Evolutionary conservation across 64 coral and sea anemone genomes (phyloP).

Genomic region (Montipora cactus): DNA sequence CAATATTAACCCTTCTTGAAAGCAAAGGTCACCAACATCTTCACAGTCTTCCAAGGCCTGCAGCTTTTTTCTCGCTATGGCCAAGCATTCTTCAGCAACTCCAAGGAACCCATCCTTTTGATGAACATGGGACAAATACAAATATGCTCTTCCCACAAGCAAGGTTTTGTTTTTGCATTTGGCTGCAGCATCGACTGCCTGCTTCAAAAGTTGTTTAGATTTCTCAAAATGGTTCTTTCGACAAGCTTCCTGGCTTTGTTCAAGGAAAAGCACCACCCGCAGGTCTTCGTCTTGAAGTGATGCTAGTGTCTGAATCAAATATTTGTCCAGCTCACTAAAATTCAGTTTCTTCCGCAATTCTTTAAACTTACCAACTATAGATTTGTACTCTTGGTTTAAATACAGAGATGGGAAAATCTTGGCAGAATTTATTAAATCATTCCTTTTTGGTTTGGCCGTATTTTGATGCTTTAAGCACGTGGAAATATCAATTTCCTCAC

Average conservation of each 20-base stretch:
- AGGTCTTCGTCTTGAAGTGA: slow-evolving; percentile 68
- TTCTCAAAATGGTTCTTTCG: slow-evolving; percentile 69
- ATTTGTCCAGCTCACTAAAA: slow-evolving; percentile 74
- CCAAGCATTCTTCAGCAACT: slow-evolving; percentile 90
- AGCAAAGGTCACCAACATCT: slow-evolving; percentile 88
- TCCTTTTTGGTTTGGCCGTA: not conserved
- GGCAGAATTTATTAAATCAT: slow-evolving; percentile 10
- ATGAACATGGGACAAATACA: slow-evolving; percentile 90
- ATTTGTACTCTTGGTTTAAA: slow-evolving; percentile 68
- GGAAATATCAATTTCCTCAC: slow-evolving; percentile 62
- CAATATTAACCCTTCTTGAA: slow-evolving; percentile 82
- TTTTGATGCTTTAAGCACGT: not conserved
- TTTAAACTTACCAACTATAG: slow-evolving; percentile 55
- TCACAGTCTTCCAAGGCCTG: slow-evolving; percentile 80
- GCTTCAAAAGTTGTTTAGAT: slow-evolving; percentile 86
- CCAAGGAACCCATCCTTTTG: slow-evolving; percentile 82
- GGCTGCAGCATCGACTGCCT: slow-evolving; percentile 76
- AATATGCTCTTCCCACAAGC: slow-evolving; percentile 80
- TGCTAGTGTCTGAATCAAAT: slow-evolving; percentile 58
- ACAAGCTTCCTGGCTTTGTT: slow-evolving; percentile 79
- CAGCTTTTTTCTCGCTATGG: slow-evolving; percentile 89
- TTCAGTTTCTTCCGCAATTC: slow-evolving; percentile 59
- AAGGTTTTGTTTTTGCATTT: slow-evolving; percentile 91
- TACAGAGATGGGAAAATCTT: slow-evolving; percentile 72
- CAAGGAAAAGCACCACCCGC: slow-evolving; percentile 70